Conservation (phyloP, 2,797 vertebrate genomes). For the Euthynnus affinis region DNA sequence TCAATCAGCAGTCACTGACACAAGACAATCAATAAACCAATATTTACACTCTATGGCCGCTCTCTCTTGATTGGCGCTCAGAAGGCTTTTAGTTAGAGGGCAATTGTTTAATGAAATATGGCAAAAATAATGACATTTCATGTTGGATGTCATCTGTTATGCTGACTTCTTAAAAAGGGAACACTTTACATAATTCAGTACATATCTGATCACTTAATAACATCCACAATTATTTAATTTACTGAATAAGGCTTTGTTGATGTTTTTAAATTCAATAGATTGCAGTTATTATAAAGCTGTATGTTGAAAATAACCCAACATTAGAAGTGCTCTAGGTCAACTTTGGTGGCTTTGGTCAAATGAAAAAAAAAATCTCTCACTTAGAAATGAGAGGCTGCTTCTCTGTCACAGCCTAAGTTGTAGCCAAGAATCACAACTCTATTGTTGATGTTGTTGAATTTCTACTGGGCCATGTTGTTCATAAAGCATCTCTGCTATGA, state of each 20-base stretch:
- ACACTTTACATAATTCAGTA: conserved; percentile 3
- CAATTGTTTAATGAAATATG: conserved; percentile 48
- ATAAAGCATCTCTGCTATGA: background rate
- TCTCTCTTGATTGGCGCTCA: conserved; percentile 7
- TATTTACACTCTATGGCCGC: background rate
- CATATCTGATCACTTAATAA: background rate
- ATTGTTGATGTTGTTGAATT: background rate
- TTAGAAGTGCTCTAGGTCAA: background rate
- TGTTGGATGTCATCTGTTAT: conserved; percentile 22
- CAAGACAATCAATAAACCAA: conserved; percentile 48
- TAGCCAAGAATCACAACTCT: background rate
- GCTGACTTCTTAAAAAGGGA: conserved; percentile 10
- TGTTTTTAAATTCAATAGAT: background rate
- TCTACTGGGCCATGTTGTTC: background rate
- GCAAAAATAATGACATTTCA: conserved; percentile 48
- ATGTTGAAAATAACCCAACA: background rate
- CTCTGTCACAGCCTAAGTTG: background rate
- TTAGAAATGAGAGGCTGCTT: background rate
- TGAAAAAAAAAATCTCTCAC: too few species aligned
- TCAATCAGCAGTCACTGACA: conserved; percentile 38
- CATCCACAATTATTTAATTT: conserved; percentile 17
- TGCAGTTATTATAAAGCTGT: background rate
- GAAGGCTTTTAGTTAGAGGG: conserved; percentile 52
- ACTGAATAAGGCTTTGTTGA: background rate
- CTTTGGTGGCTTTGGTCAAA: conserved; percentile 1